These are phyloP conservation scores for Sturnira hondurensis DNA, from an alignment of 2,113 vertebrate genomes.

Conservation along the genomic window DNA sequence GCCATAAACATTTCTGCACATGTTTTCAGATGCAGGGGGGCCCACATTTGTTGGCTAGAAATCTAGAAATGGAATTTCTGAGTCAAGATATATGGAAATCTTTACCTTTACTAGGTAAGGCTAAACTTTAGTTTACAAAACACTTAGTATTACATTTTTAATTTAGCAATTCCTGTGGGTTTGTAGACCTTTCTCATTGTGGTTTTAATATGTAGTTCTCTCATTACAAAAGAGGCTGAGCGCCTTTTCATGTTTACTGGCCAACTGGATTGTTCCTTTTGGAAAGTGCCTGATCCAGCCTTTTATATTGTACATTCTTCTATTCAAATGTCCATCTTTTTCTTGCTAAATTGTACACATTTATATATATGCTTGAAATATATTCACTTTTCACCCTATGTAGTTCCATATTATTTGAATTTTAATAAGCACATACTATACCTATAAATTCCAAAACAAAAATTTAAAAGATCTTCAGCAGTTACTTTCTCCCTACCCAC, in stretches of 20 bases:
- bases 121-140: not conserved
- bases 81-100: not conserved
- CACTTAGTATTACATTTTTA: not conserved
- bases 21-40: not conserved
- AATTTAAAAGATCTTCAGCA: not conserved
- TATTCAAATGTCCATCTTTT: not conserved
- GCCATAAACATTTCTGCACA: not conserved
- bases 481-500: not conserved
- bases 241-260: not conserved
- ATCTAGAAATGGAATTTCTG: constrained; percentile 15
- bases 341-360: not conserved
- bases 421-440: constrained; percentile 4
- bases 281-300: not conserved
- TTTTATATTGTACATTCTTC: not conserved
- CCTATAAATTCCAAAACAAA: constrained; percentile 18
- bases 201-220: not conserved
- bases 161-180: not conserved
- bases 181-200: not conserved
- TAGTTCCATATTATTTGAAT: constrained; percentile 7
- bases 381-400: not conserved
- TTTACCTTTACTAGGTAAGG: not conserved
- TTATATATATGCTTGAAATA: not conserved
- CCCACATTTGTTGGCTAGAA: not conserved
- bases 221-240: not conserved
- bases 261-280: constrained; percentile 2